Conservation (phyloP, 2,797 vertebrate species). For the Etheostoma perlongum region DNA sequence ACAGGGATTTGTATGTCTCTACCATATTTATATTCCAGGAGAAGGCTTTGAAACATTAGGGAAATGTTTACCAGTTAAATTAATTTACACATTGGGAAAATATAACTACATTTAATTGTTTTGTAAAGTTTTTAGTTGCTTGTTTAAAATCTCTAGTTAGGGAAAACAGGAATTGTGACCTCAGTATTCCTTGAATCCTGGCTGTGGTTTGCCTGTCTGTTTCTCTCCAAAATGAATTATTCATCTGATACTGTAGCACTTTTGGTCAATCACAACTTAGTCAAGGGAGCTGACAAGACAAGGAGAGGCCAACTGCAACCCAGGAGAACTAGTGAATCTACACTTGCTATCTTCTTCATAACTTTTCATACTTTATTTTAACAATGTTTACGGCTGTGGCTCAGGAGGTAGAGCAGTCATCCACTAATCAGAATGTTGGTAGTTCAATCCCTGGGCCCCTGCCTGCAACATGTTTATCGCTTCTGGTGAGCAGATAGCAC, state of each 20-base stretch:
- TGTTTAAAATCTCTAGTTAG: too few species aligned
- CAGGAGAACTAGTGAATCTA: too few species aligned
- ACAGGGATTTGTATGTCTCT: background rate
- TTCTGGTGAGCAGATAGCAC: too few species aligned
- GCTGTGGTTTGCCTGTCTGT: background rate
- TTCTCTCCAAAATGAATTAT: constrained; percentile 2
- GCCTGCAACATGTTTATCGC: too few species aligned
- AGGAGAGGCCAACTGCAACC: background rate
- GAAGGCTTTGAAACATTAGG: background rate
- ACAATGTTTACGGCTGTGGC: background rate
- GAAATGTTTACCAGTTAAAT: background rate
- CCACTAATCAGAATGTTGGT: too few species aligned
- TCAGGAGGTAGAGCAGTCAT: too few species aligned
- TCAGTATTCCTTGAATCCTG: background rate
- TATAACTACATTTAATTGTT: background rate
- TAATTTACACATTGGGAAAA: background rate
- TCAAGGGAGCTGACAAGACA: background rate
- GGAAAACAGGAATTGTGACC: background rate
- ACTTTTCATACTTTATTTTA: background rate
- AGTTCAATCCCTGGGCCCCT: too few species aligned
- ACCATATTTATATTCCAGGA: background rate
- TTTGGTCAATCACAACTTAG: background rate
- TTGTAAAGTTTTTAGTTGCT: too few species aligned
- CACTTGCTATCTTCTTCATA: background rate
- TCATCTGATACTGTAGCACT: background rate